Evolutionary conservation across 2,113 vertebrate species (phyloP).

Genomic region (Muntiacus reevesi): DNA sequence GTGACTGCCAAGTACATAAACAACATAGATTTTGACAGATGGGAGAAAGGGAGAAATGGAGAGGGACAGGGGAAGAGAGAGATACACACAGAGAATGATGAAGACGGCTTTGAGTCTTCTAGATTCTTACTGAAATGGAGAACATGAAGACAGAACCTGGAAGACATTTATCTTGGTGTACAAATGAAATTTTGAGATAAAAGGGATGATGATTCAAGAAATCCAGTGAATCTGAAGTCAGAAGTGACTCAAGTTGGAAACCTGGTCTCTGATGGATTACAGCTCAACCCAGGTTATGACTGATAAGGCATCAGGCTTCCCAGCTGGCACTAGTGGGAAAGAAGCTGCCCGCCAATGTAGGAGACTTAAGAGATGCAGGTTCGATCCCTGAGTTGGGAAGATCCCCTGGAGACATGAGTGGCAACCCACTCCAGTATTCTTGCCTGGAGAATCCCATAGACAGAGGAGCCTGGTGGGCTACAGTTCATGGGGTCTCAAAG

Average conservation of each 20-base stretch:
- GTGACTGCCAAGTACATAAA: neutral
- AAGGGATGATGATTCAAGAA: neutral
- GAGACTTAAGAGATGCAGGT: neutral
- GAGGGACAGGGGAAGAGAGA: neutral
- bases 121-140: neutral
- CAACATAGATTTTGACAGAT: neutral
- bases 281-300: neutral
- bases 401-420: neutral
- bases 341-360: fast-evolving
- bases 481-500: neutral
- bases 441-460: neutral
- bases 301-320: neutral
- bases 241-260: neutral
- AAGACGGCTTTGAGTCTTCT: neutral
- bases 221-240: neutral
- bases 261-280: neutral
- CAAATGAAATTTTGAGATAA: neutral
- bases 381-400: neutral
- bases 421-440: neutral
- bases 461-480: neutral
- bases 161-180: neutral
- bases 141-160: neutral
- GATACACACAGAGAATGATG: neutral
- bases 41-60: neutral
- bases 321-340: neutral